These are phyloP conservation scores for Alcedo quadribrachys DNA, from an alignment of 2,797 vertebrate genomes.

Conservation along the genomic window DNA sequence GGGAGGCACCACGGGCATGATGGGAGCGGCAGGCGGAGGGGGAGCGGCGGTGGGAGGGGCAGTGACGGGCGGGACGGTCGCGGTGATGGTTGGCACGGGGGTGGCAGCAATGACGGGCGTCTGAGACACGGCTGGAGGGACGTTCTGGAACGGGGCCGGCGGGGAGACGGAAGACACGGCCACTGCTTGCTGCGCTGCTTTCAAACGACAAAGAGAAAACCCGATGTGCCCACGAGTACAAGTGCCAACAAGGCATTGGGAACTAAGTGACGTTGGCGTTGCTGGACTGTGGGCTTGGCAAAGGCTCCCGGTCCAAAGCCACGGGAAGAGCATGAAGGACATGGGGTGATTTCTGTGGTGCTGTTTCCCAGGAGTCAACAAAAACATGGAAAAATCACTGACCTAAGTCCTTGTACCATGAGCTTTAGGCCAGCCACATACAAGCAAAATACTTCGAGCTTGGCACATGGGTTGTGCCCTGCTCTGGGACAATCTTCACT, in stretches of 20 bases:
- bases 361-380: neutral
- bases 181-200: constrained; percentile 86
- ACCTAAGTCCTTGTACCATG: neutral
- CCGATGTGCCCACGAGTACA: neutral
- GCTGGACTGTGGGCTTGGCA: neutral
- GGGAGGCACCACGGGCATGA: constrained; percentile 87
- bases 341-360: neutral
- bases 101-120: constrained; percentile 93
- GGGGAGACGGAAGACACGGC: constrained; percentile 88
- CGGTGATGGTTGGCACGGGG: constrained; percentile 85
- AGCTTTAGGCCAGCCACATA: neutral
- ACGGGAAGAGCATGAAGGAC: neutral
- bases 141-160: constrained; percentile 85
- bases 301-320: neutral
- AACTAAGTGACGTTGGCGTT: neutral
- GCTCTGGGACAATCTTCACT: neutral
- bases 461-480: neutral
- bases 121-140: constrained; percentile 84
- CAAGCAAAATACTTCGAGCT: neutral
- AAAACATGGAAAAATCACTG: neutral
- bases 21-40: constrained; percentile 76
- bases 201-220: neutral
- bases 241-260: neutral
- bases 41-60: constrained; percentile 78
- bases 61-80: constrained; percentile 81